Evolutionary conservation across 1,140 invertebrate species (phyloP), one percentile per base, ranked within the genome.

Genomic region (Bombus balteatus): DNA sequence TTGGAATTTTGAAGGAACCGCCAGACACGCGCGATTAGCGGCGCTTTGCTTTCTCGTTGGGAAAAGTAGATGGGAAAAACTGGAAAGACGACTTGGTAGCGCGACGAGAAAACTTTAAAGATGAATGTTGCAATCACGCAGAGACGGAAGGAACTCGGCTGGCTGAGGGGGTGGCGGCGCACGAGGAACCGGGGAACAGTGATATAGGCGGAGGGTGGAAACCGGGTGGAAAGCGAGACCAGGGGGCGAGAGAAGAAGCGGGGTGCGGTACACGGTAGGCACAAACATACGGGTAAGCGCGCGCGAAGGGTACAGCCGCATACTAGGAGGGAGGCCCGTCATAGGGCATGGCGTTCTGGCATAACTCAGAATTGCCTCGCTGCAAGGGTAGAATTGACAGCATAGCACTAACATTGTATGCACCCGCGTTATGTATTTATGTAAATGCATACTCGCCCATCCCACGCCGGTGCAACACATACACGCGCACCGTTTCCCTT

Each of bases 351-450:
- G 90, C 91, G 91, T 94, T 92, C 92, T 91, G 92, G 94, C 94
- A 95, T 95, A 95, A 95, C 94, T 95, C 94, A 95, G 94, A 95
- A 95, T 95, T 94, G 94, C 93, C 93, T 92, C 89, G 91, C 91
- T 92, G 93, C 93, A 93, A 94, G 94, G 93, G 94, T 93, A 95
- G 94, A 95, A 95, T 95, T 94, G 94, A 95, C 94, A 95, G 94
- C 92, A 94, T 94, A 95, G 94, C 92, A 93, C 94, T 94, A 95
- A 95, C 94, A 94, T 95, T 95, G 94, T 95, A 95, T 94, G 93
- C 94, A 93, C 90, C 93, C 92, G 92, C 94, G 94, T 95, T 95
- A 95, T 95, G 95, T 95, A 95, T 95, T 95, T 95, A 95, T 95
- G 94, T 95, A 95, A 95, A 95, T 95, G 95, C 94, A 95, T 94